These are phyloP conservation scores for Xiphophorus maculatus DNA, from an alignment of 2,113 vertebrate genomes.

Conservation along the genomic window DNA sequence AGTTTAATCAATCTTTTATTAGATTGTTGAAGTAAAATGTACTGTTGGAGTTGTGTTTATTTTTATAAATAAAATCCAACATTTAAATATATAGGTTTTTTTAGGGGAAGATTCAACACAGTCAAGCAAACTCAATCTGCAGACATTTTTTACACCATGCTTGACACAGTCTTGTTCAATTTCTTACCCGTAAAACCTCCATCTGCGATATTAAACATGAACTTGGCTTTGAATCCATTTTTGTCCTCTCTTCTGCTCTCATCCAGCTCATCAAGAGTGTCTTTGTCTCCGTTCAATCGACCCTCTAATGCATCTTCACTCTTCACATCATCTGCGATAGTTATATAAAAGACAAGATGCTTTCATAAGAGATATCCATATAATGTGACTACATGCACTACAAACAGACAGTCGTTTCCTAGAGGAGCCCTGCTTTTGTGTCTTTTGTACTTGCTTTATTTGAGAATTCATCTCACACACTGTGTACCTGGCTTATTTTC, in stretches of 20 bases:
- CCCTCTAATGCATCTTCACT: slow-evolving; percentile 83
- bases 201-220: slow-evolving; percentile 99
- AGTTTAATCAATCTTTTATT: background rate
- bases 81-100: background rate
- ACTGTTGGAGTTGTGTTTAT: background rate
- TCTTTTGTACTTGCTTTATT: background rate
- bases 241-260: slow-evolving; percentile 88
- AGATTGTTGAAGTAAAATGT: background rate
- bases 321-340: slow-evolving; percentile 80
- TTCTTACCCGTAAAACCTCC: slow-evolving; percentile 94
- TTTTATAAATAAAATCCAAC: background rate
- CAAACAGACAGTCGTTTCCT: background rate
- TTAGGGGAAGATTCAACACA: background rate
- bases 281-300: slow-evolving; percentile 89
- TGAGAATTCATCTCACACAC: background rate
- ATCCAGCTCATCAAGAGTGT: slow-evolving; percentile 85
- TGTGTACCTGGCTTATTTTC: slow-evolving; percentile 85
- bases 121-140: background rate
- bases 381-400: background rate
- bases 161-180: background rate
- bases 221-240: slow-evolving; percentile 85
- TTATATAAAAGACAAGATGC: slow-evolving; percentile 14
- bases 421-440: background rate
- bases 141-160: background rate
- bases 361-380: background rate